Evolutionary conservation across 1,140 invertebrate species (phyloP).

Genomic region (Watersipora subatra): DNA sequence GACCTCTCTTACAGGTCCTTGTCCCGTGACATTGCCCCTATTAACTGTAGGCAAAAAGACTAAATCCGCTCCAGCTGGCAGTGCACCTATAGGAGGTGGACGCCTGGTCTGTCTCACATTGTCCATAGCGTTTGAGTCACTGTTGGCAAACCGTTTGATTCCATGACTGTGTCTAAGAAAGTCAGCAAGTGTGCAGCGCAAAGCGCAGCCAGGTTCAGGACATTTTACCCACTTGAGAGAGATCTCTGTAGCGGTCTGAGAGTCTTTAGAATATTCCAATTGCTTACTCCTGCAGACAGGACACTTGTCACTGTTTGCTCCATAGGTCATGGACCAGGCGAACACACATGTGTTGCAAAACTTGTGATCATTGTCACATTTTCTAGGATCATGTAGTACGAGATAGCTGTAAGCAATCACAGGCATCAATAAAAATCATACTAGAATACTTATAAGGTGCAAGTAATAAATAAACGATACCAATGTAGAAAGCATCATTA

Average conservation of each 20-base stretch:
- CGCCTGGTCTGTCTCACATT: background rate
- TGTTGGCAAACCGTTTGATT: background rate
- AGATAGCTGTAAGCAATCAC: background rate
- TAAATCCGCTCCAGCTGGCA: background rate
- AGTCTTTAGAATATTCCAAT: background rate
- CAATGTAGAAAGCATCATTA: no score
- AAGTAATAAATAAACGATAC: no score
- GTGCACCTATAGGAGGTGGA: background rate
- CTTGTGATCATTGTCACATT: background rate
- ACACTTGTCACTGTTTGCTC: constrained; percentile 4
- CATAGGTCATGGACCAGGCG: constrained; percentile 4
- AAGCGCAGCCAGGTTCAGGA: background rate
- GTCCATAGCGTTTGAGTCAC: background rate
- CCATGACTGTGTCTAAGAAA: constrained; percentile 1
- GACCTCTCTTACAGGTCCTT: background rate
- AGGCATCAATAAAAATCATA: no score
- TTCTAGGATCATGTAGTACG: background rate
- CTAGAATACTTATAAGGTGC: no score
- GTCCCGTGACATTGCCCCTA: background rate
- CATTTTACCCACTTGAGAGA: background rate
- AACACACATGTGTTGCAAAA: constrained; percentile 1
- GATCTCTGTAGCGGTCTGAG: background rate
- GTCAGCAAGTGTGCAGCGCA: background rate
- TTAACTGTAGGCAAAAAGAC: background rate
- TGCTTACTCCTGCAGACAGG: constrained; percentile 1